phyloP scores from a whole-genome alignment of 2,888 invertebrate species.

The Pseudococcus viburni region DNA sequence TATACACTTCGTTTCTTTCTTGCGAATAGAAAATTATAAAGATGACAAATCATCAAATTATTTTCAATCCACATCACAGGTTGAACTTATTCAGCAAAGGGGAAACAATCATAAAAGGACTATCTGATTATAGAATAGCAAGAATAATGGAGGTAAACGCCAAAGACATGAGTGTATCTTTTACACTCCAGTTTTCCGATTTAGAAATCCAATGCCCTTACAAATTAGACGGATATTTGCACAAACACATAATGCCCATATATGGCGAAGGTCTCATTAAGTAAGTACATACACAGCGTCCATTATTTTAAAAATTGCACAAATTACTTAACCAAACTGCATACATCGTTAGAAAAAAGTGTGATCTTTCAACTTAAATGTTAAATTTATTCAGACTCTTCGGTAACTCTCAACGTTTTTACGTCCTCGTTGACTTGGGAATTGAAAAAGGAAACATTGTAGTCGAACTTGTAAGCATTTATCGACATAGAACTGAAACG shows the following conservation, averaged over 20 bases:
- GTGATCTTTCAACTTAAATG: neutral
- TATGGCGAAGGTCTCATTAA: neutral
- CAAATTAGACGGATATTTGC: neutral
- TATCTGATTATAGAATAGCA: neutral
- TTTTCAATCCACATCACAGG: neutral
- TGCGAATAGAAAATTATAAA: too few relatives aligned
- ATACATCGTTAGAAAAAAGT: neutral
- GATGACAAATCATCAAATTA: too few relatives aligned
- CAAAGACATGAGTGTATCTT: neutral
- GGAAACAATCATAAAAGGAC: neutral
- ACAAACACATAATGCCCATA: neutral
- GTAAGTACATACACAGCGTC: neutral
- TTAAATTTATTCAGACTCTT: neutral
- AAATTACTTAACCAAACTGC: too few relatives aligned
- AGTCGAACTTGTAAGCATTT: neutral
- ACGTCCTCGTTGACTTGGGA: neutral
- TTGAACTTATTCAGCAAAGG: neutral
- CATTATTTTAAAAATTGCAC: neutral
- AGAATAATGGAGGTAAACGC: neutral
- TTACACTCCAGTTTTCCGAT: neutral
- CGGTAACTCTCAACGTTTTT: neutral
- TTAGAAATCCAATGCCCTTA: neutral
- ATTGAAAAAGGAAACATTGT: neutral
- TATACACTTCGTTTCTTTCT: neutral
- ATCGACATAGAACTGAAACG: neutral